A percentile compares a stretch with the other conserved stretches of the same genome.
Conservation (phyloP, 64 coral and sea anemone species). For the Actinia equina region DNA sequence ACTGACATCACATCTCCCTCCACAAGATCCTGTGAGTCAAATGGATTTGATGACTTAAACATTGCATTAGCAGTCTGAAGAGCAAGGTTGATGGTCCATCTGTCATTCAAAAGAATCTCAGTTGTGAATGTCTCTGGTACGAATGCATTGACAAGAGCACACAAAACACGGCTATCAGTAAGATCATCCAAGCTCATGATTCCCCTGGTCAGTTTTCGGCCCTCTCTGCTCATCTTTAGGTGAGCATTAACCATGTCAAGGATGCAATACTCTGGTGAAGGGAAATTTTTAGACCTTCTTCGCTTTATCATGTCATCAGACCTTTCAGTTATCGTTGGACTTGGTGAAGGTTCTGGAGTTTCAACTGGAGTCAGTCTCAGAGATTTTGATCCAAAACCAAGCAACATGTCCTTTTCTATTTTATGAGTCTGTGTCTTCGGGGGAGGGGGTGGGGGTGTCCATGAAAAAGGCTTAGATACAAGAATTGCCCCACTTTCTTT, state of each 20-base stretch:
- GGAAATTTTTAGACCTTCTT: constrained; percentile 60
- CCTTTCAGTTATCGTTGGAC: constrained; percentile 8
- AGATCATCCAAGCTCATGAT: constrained; percentile 78
- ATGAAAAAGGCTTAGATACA: constrained; percentile 83
- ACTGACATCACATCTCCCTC: constrained; percentile 98
- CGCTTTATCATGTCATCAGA: constrained; percentile 69
- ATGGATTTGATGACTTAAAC: constrained; percentile 92
- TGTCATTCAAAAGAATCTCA: constrained; percentile 89
- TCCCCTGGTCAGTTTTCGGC: constrained; percentile 90
- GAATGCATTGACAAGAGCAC: constrained; percentile 85
- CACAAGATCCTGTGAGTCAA: constrained; percentile 88
- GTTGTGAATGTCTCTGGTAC: constrained; percentile 95
- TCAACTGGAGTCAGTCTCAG: constrained; percentile 53
- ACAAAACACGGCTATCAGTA: constrained; percentile 86
- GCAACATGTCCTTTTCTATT: constrained; percentile 66
- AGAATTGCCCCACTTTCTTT: constrained; percentile 61
- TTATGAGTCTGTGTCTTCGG: constrained; percentile 77
- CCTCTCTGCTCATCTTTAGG: constrained; percentile 73
- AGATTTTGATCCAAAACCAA: constrained; percentile 72
- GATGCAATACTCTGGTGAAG: constrained; percentile 89
- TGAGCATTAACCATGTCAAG: constrained; percentile 97
- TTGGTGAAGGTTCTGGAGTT: constrained; percentile 47
- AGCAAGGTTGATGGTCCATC: constrained; percentile 97
- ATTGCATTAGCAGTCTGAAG: constrained; percentile 93
- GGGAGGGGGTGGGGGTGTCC: constrained; percentile 84